phyloP scores from a whole-genome alignment of 2,113 vertebrate species.

The Coryphaenoides rupestris region DNA sequence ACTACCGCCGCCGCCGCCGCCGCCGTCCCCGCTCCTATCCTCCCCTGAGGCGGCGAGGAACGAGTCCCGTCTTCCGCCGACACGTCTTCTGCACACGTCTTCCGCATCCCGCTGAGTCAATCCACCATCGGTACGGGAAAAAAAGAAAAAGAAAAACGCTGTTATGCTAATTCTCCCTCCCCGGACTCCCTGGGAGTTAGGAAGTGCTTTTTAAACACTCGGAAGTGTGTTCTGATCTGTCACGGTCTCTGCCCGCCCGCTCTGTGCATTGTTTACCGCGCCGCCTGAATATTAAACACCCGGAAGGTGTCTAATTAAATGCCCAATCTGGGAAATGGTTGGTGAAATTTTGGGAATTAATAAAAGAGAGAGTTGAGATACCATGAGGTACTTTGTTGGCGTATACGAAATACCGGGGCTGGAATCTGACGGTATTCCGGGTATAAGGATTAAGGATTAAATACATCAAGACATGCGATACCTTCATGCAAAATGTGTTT shows the following conservation, averaged over 20 bases:
- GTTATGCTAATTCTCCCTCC: constrained; percentile 55
- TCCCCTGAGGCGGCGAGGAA: too few relatives aligned
- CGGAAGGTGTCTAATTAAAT: constrained; percentile 16
- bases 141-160: neutral
- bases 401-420: neutral
- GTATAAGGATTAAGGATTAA: too few relatives aligned
- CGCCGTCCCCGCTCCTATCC: too few relatives aligned
- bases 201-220: constrained; percentile 41
- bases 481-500: too few relatives aligned
- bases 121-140: too few relatives aligned
- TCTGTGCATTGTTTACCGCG: constrained; percentile 25
- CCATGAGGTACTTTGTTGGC: neutral
- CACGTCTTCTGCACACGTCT: neutral
- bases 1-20: too few relatives aligned
- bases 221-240: constrained; percentile 31
- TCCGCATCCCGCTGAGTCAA: neutral
- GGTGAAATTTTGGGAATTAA: neutral
- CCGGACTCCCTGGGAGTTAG: constrained; percentile 2
- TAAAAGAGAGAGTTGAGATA: neutral
- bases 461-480: too few relatives aligned
- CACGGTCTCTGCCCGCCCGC: constrained; percentile 26
- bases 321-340: neutral
- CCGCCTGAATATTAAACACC: constrained; percentile 25
- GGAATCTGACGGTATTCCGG: too few relatives aligned
- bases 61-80: neutral